Evolutionary conservation across 2,888 invertebrate genomes (phyloP).

Genomic region (Sarcophaga variegata): DNA sequence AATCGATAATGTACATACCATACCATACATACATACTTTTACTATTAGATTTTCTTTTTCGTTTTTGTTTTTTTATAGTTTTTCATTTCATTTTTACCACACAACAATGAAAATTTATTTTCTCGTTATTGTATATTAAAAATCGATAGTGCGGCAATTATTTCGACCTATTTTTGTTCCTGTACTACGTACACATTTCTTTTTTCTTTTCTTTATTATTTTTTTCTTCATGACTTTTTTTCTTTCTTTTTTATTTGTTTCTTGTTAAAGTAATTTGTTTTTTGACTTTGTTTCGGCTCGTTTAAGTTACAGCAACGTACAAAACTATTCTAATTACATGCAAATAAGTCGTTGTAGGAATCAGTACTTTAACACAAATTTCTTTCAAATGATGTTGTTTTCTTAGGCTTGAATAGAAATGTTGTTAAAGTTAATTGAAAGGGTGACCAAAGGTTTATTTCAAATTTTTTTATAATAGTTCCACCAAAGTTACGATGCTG

Average conservation of each 20-base stretch:
- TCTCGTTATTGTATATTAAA: conserved; percentile 46
- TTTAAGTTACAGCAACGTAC: conserved; percentile 48
- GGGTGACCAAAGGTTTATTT: not conserved
- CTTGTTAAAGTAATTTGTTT: conserved; percentile 34
- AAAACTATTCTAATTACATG: conserved; percentile 47
- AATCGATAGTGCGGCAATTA: conserved; percentile 70
- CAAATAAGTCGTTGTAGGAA: conserved; percentile 11
- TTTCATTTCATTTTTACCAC: conserved; percentile 12
- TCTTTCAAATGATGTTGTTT: no score
- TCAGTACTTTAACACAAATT: not conserved
- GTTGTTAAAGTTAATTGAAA: not conserved
- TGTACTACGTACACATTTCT: not conserved
- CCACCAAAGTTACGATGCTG: no score
- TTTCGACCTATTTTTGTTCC: conserved; percentile 64
- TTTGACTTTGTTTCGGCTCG: conserved; percentile 60
- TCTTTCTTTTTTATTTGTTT: not conserved
- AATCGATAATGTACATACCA: conserved; percentile 44
- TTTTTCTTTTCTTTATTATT: not conserved
- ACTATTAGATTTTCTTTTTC: conserved; percentile 23
- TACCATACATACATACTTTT: no score
- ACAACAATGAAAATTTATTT: not conserved
- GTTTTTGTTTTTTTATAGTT: not conserved
- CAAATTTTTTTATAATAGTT: not conserved
- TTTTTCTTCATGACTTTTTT: not conserved
- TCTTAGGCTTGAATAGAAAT: no score